Evolutionary conservation across 2,113 vertebrate species (phyloP).

Genomic region (Gila orcuttii): DNA sequence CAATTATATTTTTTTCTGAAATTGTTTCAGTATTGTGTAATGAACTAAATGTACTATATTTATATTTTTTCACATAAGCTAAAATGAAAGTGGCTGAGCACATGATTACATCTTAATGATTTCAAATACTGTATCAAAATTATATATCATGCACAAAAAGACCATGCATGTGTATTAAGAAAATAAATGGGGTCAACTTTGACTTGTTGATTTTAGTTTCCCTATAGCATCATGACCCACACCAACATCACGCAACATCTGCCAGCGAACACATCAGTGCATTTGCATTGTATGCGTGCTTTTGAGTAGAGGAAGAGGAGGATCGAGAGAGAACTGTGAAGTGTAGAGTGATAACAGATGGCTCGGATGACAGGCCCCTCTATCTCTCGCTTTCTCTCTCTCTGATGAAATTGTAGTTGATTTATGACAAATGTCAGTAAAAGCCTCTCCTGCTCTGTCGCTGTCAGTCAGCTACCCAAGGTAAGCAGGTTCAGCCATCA

Average conservation of each 20-base stretch:
- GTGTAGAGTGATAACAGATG: conserved; percentile 70
- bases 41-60: no score
- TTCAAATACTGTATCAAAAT: no score
- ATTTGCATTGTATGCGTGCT: not conserved
- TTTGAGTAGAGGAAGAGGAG: not conserved
- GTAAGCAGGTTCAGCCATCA: conserved; percentile 90
- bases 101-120: no score
- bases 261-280: not conserved
- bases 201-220: not conserved
- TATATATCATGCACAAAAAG: not conserved
- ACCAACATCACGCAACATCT: conserved; percentile 12
- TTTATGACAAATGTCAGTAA: conserved; percentile 89
- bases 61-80: no score
- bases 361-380: conserved; percentile 66
- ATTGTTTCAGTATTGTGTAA: no score
- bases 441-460: conserved; percentile 82
- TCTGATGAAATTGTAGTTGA: conserved; percentile 89
- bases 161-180: not conserved
- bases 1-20: no score
- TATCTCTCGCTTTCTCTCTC: conserved; percentile 39
- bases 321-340: conserved; percentile 55
- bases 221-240: not conserved
- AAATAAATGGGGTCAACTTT: not conserved
- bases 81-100: no score
- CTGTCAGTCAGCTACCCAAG: conserved; percentile 85